phyloP scores from a whole-genome alignment of 2,888 invertebrate species.

The Blastobasis lacticolella region DNA sequence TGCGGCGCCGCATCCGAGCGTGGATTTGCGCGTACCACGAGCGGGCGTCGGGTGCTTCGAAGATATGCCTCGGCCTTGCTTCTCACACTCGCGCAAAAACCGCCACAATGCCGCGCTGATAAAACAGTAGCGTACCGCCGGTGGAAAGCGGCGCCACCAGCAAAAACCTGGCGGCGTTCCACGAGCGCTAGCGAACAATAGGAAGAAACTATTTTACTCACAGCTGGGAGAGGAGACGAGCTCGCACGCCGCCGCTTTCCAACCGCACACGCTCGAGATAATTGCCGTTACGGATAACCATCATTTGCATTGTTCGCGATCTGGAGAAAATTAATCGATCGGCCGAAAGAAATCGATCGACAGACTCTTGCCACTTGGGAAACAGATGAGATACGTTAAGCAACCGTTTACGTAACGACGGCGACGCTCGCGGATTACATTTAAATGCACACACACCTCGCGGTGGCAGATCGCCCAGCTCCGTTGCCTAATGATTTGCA shows the following conservation, averaged over 20 bases:
- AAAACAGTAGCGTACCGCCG: slow-evolving; percentile 24
- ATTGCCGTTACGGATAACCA: slow-evolving; percentile 59
- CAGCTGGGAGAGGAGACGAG: slow-evolving; percentile 43
- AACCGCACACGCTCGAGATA: slow-evolving; percentile 46
- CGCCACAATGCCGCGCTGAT: not conserved
- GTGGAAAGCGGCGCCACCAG: slow-evolving; percentile 43
- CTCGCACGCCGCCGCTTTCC: slow-evolving; percentile 58
- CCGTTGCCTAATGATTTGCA: slow-evolving; percentile 18
- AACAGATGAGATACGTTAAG: not conserved
- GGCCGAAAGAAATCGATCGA: slow-evolving; percentile 44
- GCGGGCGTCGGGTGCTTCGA: too few relatives aligned
- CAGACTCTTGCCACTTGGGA: slow-evolving; percentile 7
- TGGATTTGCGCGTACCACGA: too few relatives aligned
- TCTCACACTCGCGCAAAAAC: slow-evolving; percentile 12
- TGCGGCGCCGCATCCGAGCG: too few relatives aligned
- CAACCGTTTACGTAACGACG: not conserved
- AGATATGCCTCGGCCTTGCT: not conserved
- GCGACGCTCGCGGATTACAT: not conserved
- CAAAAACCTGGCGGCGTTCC: slow-evolving; percentile 18
- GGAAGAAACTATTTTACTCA: slow-evolving; percentile 63
- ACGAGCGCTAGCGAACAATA: slow-evolving; percentile 43
- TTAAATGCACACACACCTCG: slow-evolving; percentile 13
- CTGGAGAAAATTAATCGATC: slow-evolving; percentile 64
- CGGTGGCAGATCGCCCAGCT: not conserved
- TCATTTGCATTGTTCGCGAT: slow-evolving; percentile 65